Base-by-base conservation (phyloP, 2,888 invertebrate species). In the Cloeon dipterum region DNA sequence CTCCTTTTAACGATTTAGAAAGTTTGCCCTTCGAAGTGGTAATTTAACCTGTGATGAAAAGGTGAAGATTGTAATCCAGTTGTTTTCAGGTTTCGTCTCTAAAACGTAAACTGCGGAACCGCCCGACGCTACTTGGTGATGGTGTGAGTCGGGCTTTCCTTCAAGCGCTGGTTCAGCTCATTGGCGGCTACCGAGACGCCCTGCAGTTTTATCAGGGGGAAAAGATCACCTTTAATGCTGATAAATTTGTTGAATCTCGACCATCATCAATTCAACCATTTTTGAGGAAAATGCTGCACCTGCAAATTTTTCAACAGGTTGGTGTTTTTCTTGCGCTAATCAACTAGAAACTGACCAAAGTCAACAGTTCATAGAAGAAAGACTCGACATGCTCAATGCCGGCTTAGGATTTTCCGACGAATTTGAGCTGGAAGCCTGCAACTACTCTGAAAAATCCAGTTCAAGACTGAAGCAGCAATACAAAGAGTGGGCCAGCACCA, bases 221-320 rank as follows among this genome's bases (percentile, higher is more conserved):
- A 47, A 65, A 66, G 47, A 83, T 86, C 39, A 83, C 79, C 7
- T 93, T 91, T 53, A 77, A 81, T 56, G 66, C 72, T 36, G 82
- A 88, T 43, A 74, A 75, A 46, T 94, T 94, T 54, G 74, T 93
- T 26, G 76, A 75, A 52, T 81, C 83, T 23, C 69, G 91, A 41
- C 82, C 86, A 4, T 54, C 68, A 43, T 71, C 75, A 37, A 74
- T 91, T 67, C 83, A 88, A 53, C 76, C 82, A 5, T 93, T 91
- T 58, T 66, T 93, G 19, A 66, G 74, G 47, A 78, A 86, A 61
- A 85, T 93, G 74, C 63, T 91, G 46, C 75, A 88, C 47, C 65
- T 91, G 37, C 93, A 94, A 62, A 89, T 91, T 54, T 93, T 93
- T 56, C 83, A 82, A 53, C 88, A 89, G 68, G 82, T 82, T 48